Base-by-base conservation (phyloP, 2,797 vertebrate genomes). In the Hipposideros larvatus region DNA sequence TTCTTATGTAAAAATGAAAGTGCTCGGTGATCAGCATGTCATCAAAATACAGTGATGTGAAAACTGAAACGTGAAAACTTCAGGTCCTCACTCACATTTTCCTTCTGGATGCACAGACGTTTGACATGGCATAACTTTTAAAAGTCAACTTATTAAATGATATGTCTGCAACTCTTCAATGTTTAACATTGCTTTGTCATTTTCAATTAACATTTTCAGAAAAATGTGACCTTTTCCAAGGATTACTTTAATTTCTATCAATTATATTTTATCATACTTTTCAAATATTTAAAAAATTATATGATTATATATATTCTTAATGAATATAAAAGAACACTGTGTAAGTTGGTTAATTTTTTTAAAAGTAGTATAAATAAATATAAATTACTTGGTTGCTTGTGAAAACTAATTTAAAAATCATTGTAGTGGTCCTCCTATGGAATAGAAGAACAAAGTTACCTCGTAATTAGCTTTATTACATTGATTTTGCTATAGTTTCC, bases 371-470 rank as follows among this genome's bases (percentile, higher is more conserved):
- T 75, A 85, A 95, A 93, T 55, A 53, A 87, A 89, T 95, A 61
- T 53, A n/a, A 89, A 84, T 75, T 70, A 57, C 37, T 85, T 66
- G 34, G 26, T 89, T 90, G 34, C 8, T 74, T 84, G 5, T 84
- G 77, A 51, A 94, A 87, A 94, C 73, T 80, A 65, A 93, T 70
- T 92, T 92, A 61, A 84, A 55, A 95, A 37, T 94, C 70, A 86
- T 65, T 41, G 1, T 80, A 37, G 7, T 93, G 5, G 92, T 94
- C 22, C 68, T 70, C 61, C 93, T 77, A 70, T 74, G 22, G 51
- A 92, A 77, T 11, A 82, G n/a, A 80, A 57, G 70, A 79, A 57
- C 15, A 70, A n/a, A 94, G 53, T 77, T 37, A 61, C 57, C 65
- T 46, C 46, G 24, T 18, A 34, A 1, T n/a, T 18, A 22, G 70